A percentile compares a stretch with the other conserved stretches of the same genome.
phyloP scores from a whole-genome alignment of 1,140 invertebrate genomes.

The Tachypleus tridentatus region DNA sequence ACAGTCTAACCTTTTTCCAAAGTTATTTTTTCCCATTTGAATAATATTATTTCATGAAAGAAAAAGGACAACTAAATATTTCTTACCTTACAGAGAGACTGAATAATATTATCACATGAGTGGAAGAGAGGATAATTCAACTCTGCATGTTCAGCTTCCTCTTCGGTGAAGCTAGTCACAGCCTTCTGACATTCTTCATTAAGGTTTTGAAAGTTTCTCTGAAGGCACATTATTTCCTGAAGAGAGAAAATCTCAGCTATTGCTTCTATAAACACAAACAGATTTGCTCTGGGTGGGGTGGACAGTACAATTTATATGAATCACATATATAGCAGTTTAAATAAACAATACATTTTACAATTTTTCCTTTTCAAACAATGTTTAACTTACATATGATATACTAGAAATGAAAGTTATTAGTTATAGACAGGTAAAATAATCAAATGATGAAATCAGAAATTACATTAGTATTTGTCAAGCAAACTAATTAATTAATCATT shows the following conservation, averaged over 20 bases:
- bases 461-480: too few species aligned
- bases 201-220: constrained; percentile 69
- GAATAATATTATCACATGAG: constrained; percentile 68
- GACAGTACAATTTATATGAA: too few species aligned
- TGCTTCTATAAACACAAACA: constrained; percentile 8
- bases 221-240: constrained; percentile 70
- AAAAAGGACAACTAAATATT: constrained; percentile 59
- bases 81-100: constrained; percentile 59
- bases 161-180: constrained; percentile 78
- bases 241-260: constrained; percentile 7
- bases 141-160: constrained; percentile 70
- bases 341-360: too few species aligned
- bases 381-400: too few species aligned
- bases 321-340: too few species aligned
- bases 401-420: too few species aligned
- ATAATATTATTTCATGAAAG: constrained; percentile 68
- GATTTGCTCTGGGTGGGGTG: not conserved
- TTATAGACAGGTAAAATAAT: too few species aligned
- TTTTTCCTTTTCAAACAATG: too few species aligned
- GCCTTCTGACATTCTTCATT: constrained; percentile 52
- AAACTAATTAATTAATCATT: too few species aligned
- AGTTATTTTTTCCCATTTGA: constrained; percentile 33
- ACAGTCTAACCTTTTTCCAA: not conserved
- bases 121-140: constrained; percentile 71
- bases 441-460: too few species aligned